Evolutionary conservation across 2,113 vertebrate genomes (phyloP).

Genomic region (Synodontis membranacea): DNA sequence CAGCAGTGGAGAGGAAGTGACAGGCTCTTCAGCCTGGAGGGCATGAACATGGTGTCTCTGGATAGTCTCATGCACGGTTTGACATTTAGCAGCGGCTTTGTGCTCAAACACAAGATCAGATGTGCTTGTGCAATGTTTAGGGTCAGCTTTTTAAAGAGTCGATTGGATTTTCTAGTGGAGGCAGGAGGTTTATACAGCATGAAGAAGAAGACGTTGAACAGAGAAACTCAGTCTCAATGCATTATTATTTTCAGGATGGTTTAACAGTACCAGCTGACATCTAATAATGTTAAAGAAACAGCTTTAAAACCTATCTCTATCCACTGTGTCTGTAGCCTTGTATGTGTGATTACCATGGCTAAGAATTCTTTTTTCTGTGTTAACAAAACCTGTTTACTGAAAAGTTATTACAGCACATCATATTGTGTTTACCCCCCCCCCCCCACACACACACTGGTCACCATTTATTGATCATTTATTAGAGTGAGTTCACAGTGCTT

Average conservation of each 20-base stretch:
- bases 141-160: constrained; percentile 26
- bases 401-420: neutral
- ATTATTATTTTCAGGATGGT: neutral
- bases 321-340: neutral
- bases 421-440: neutral
- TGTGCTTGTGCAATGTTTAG: constrained; percentile 67
- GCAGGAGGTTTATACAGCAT: neutral
- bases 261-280: neutral
- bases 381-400: neutral
- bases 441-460: neutral
- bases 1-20: constrained; percentile 66
- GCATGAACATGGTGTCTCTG: constrained; percentile 58
- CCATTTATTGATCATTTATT: neutral
- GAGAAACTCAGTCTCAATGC: neutral
- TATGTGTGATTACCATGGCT: neutral
- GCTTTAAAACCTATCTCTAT: neutral
- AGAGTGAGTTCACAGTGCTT: neutral
- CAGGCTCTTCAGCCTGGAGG: constrained; percentile 62
- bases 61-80: constrained; percentile 65
- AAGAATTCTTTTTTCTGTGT: neutral
- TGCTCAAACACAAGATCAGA: constrained; percentile 64
- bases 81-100: constrained; percentile 75
- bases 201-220: neutral
- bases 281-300: neutral
- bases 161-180: neutral